These are phyloP conservation scores for Bombylius discolor DNA, from an alignment of 2,888 invertebrate genomes.

Conservation along the genomic window DNA sequence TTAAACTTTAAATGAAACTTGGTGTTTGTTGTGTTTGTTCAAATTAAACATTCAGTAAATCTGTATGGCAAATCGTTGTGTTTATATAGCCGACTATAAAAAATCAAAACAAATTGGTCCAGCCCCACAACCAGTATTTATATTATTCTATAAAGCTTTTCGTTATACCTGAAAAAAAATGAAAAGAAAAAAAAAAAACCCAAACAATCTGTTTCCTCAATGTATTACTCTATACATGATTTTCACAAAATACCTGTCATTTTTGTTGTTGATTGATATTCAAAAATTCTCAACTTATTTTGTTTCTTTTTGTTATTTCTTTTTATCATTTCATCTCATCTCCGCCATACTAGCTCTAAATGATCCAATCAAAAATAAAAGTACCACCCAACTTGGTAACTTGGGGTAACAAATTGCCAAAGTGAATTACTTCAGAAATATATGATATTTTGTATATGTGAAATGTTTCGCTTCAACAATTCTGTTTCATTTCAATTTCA, in stretches of 20 bases:
- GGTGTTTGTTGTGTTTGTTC: not conserved
- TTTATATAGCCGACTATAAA: not conserved
- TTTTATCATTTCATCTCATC: not conserved
- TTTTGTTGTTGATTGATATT: not conserved
- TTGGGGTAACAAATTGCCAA: not conserved
- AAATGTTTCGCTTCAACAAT: too few relatives aligned
- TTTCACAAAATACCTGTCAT: not conserved
- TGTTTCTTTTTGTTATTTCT: too few relatives aligned
- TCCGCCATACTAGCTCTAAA: not conserved
- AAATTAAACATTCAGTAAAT: conserved; percentile 14
- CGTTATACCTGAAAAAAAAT: not conserved
- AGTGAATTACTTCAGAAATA: too few relatives aligned
- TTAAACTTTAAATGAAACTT: conserved; percentile 3
- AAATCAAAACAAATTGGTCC: conserved; percentile 14
- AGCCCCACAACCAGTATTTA: not conserved
- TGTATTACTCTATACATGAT: not conserved
- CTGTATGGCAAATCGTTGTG: conserved; percentile 13
- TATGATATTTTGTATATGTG: too few relatives aligned
- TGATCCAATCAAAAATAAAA: not conserved
- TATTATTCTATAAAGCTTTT: not conserved
- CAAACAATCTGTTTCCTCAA: too few relatives aligned
- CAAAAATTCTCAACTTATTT: too few relatives aligned
- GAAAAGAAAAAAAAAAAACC: too few relatives aligned
- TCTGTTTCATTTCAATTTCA: too few relatives aligned
- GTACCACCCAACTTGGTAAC: conserved; percentile 4